phyloP scores from a whole-genome alignment of 1,140 invertebrate species.

The Panagrolaimus sp. region DNA sequence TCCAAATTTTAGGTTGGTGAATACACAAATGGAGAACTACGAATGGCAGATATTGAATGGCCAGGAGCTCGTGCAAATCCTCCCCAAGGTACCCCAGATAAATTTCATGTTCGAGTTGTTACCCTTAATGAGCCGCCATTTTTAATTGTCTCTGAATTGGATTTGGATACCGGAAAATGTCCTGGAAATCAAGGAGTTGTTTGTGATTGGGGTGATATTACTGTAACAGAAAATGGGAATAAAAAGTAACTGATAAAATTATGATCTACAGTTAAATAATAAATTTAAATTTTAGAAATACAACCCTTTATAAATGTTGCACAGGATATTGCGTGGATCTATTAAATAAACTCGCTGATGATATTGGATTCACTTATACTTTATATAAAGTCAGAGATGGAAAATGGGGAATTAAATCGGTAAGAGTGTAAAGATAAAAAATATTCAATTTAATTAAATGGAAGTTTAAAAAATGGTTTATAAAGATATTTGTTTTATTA shows the following conservation, averaged over 20 bases:
- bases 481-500: no score
- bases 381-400: slow-evolving; percentile 83
- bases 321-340: slow-evolving; percentile 95
- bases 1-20: slow-evolving; percentile 76
- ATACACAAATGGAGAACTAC: slow-evolving; percentile 77
- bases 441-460: no score
- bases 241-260: neutral
- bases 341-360: slow-evolving; percentile 70
- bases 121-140: slow-evolving; percentile 93
- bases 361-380: slow-evolving; percentile 77
- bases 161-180: slow-evolving; percentile 45
- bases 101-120: slow-evolving; percentile 88
- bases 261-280: neutral
- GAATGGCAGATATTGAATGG: slow-evolving; percentile 97
- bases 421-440: no score
- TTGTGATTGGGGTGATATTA: slow-evolving; percentile 47
- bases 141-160: slow-evolving; percentile 63
- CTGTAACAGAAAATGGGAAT: slow-evolving; percentile 16
- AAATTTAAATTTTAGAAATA: slow-evolving; percentile 35
- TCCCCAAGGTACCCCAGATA: slow-evolving; percentile 89
- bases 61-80: slow-evolving; percentile 87
- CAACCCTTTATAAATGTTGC: slow-evolving; percentile 68
- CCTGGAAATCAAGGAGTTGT: slow-evolving; percentile 51
- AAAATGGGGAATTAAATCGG: slow-evolving; percentile 80
- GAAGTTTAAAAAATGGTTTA: no score